These are phyloP conservation scores for Drosophila grimshawi DNA, from an alignment of 1,140 invertebrate genomes.

Conservation along the genomic window DNA sequence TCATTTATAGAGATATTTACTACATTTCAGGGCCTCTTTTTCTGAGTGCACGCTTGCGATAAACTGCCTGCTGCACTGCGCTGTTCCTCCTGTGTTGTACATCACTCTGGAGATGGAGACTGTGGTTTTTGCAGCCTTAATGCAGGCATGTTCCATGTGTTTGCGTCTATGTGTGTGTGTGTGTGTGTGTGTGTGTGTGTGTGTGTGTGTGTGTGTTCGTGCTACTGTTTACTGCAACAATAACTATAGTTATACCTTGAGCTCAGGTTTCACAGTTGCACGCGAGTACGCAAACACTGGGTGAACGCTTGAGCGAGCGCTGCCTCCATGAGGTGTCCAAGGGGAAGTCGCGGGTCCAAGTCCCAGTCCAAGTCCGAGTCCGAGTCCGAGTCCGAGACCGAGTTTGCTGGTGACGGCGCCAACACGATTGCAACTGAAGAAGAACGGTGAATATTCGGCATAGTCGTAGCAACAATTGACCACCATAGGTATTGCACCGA, in stretches of 20 bases:
- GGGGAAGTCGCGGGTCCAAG: background rate
- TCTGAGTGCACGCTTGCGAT: too few species aligned
- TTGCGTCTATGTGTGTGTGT: too few species aligned
- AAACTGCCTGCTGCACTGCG: too few species aligned
- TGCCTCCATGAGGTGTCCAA: slow-evolving; percentile 34
- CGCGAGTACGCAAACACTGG: slow-evolving; percentile 37
- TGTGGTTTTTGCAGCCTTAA: too few species aligned
- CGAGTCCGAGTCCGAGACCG: background rate
- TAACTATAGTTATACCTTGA: background rate
- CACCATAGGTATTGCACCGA: slow-evolving; percentile 48
- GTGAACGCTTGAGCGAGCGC: slow-evolving; percentile 55
- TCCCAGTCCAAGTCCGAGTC: slow-evolving; percentile 7
- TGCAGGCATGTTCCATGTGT: too few species aligned
- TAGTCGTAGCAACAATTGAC: slow-evolving; percentile 38
- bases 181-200: too few species aligned
- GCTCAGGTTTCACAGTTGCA: slow-evolving; percentile 35
- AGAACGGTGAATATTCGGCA: slow-evolving; percentile 55
- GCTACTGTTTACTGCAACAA: background rate
- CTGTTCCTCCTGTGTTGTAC: too few species aligned
- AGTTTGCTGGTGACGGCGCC: slow-evolving; percentile 1
- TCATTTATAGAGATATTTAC: too few species aligned
- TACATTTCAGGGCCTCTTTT: too few species aligned
- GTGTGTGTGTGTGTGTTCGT: background rate
- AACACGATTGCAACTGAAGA: slow-evolving; percentile 60
- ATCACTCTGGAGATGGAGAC: too few species aligned